Evolutionary conservation across 2,113 vertebrate genomes (phyloP).

Genomic region (Prionailurus viverrinus): DNA sequence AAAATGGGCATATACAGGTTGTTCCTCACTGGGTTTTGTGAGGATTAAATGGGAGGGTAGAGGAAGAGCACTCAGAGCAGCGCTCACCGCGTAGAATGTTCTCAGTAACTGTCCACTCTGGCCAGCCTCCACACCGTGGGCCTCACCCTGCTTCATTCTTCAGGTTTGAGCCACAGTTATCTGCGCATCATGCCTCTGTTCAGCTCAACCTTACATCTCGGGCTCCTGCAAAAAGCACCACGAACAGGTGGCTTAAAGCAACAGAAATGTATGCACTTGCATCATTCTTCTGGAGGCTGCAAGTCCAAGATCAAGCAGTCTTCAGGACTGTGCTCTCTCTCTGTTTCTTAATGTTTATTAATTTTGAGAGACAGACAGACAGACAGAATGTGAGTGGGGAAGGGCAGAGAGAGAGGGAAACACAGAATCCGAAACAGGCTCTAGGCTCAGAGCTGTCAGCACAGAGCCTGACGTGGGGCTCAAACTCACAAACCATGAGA

Average conservation of each 20-base stretch:
- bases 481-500: too few relatives aligned
- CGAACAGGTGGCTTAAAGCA: not conserved
- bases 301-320: not conserved
- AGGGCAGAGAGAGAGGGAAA: too few relatives aligned
- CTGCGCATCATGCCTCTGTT: not conserved
- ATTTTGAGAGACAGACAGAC: too few relatives aligned
- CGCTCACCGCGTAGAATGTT: rapidly evolving
- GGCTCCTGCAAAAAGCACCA: not conserved
- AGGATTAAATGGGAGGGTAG: not conserved
- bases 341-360: too few relatives aligned
- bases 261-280: not conserved
- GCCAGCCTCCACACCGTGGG: not conserved
- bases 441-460: too few relatives aligned
- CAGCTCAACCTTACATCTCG: not conserved
- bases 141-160: not conserved
- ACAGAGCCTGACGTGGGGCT: too few relatives aligned
- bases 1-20: not conserved
- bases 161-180: not conserved
- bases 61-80: not conserved
- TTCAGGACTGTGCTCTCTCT: not conserved
- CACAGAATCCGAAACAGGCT: too few relatives aligned
- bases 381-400: too few relatives aligned
- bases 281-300: not conserved
- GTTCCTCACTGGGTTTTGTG: not conserved
- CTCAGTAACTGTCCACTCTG: not conserved